Evolutionary conservation across 2,113 vertebrate species (phyloP), one percentile per base, ranked within the genome.

Genomic region (Labeo catla): DNA sequence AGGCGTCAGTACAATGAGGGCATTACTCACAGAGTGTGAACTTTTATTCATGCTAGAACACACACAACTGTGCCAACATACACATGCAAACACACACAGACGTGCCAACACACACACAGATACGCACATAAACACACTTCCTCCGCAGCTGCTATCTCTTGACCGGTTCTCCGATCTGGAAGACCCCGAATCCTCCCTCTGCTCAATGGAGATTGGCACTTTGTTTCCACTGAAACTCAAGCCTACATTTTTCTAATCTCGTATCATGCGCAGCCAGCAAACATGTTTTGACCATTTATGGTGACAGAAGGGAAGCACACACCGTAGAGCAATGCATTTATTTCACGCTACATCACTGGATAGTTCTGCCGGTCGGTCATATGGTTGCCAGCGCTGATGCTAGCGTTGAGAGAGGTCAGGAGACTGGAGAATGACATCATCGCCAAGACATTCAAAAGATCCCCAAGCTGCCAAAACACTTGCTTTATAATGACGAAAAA

Each of bases 251-350:
- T n/a, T 72, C 19, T 72, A 11, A 21, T 39, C 52, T 59, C 10
- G 52, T 78, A 78, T 78, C 70, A 57, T 57, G 23, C 28, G 6
- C 5, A 12, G 52, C 54, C 72, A 63, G 43, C 21, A 34, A 34
- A 28, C 72, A 36, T 59, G 54, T 77, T 89, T 87, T 89, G 63
- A 59, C 86, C 86, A 86, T 89, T 65, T 87, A 86, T 63, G 81
- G 86, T 23, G 39, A 57, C 43, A 28, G 21, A 72, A 28, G 77
- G 36, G 15, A 12, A 45, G 73, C 57, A 59, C 74, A 43, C 34
- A 23, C 39, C 52, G 19, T 39, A 50, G 70, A 57, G 34, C 45
- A 21, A 23, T 2, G 7, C 77, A 61, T 83, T 76, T 86, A 73
- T 49, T 83, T 65, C 21, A 11, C 8, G 36, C 81, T 77, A 49